A percentile compares a stretch with the other conserved stretches of the same genome.
Evolutionary conservation across 2,113 vertebrate genomes (phyloP).

Genomic region (Accipiter virgatus): DNA sequence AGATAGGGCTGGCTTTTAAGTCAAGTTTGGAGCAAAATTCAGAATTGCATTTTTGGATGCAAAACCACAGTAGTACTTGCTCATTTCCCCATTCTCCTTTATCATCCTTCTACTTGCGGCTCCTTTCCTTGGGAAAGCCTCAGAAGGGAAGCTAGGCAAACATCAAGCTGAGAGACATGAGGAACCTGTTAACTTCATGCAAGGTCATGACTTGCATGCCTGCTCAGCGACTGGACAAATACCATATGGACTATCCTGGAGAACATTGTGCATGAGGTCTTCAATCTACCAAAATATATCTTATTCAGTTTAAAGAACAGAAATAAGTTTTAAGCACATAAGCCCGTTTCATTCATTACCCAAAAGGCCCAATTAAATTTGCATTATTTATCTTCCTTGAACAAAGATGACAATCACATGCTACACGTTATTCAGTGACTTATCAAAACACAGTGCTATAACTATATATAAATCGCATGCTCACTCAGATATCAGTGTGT

Average conservation of each 20-base stretch:
- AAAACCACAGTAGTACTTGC: background rate
- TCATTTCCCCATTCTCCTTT: background rate
- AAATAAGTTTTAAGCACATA: background rate
- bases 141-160: background rate
- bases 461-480: accelerated
- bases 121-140: background rate
- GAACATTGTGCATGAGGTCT: background rate
- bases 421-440: background rate
- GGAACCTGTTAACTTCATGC: background rate
- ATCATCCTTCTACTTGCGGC: background rate
- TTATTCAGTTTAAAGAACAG: background rate
- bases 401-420: background rate
- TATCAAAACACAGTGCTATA: background rate
- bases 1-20: background rate
- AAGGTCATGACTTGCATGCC: no score
- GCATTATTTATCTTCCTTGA: background rate
- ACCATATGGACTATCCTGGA: background rate
- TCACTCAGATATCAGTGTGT: background rate
- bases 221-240: background rate
- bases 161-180: background rate
- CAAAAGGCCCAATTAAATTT: background rate
- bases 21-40: background rate
- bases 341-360: background rate
- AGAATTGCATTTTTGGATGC: background rate
- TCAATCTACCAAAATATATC: background rate